Evolutionary conservation across 2,888 invertebrate genomes (phyloP), one percentile per base, ranked within the genome.

Genomic region (Dichetophora obliterata): DNA sequence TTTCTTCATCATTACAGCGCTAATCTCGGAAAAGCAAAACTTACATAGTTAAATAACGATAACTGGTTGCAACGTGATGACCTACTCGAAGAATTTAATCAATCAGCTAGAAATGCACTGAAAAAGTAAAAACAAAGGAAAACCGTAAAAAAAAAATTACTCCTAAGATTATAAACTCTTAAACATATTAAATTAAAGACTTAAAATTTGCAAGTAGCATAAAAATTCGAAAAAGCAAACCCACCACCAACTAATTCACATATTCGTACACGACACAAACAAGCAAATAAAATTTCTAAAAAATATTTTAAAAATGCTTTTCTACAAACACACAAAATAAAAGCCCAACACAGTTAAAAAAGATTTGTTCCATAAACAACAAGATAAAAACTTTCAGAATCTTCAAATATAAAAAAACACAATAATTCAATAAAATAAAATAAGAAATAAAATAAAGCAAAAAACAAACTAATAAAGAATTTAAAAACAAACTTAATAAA

Each of bases 1-100:
- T 14, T 22, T 75, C 72, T 68, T 48, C 75, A 5, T 79, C 48
- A 3, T 80, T 81, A 5, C 77, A 83, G 81, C 81, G 80, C 77
- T 80, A 75, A 77, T 69, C 80, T 82, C 81, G 80, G 75, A 37
- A 66, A 75, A 43, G 48, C 61, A 31, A 77, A 57, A 22, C 24
- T 63, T 72, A 74, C n/a, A n/a, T n/a, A n/a, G n/a, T n/a, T 59
- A n/a, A 31, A 71, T 48, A 59, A 69, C 74, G 74, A 74, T 68
- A 75, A 80, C 73, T 76, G 73, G 80, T 75, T 73, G 71, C 59
- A 54, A 75, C 14, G 43, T 72, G 73, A 74, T 65, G 48, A 54
- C 61, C 19, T n/a, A 37, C 34, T 57, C 37, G 50, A 57, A 65
- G 57, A 14, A 43, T 31, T 54, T 19, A 6, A 71, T 43, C 19